Evolutionary conservation across 2,113 vertebrate species (phyloP).

Genomic region (Pogonocichla stellata): DNA sequence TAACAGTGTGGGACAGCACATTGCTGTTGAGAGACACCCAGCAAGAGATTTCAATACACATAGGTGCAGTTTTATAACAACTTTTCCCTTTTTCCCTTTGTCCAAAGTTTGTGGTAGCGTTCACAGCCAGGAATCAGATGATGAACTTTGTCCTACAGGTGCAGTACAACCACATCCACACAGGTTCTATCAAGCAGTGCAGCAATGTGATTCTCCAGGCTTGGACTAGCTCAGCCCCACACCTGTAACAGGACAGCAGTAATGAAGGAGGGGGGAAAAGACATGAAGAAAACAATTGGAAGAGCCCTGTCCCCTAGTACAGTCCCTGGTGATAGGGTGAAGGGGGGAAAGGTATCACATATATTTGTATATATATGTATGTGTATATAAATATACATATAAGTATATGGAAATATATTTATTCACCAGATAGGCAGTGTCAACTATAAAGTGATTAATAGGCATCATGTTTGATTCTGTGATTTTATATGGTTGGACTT

Average conservation of each 20-base stretch:
- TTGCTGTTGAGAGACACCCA: not conserved
- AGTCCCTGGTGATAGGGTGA: not conserved
- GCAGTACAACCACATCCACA: not conserved
- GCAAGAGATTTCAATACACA: not conserved
- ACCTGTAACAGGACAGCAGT: not conserved
- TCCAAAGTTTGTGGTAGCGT: not conserved
- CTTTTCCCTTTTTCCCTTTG: not conserved
- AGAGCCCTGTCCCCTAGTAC: not conserved
- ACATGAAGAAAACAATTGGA: not conserved
- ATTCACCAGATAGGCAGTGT: not conserved
- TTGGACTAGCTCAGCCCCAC: not conserved
- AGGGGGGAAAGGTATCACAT: not conserved
- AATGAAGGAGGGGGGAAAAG: not conserved
- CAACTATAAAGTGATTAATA: not conserved
- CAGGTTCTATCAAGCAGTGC: not conserved
- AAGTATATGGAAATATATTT: no score
- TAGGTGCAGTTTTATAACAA: not conserved
- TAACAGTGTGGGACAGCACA: not conserved
- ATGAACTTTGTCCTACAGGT: not conserved
- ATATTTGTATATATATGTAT: not conserved
- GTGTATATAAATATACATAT: no score
- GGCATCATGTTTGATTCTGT: not conserved
- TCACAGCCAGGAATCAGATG: not conserved
- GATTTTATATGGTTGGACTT: not conserved
- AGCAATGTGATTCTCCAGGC: not conserved